A percentile compares a stretch with the other conserved stretches of the same genome.
Conservation (phyloP, 2,113 vertebrate genomes). For the Felis catus region F.catus_Fca126_mat1.0 CM031414.1:33871001-33871500, state of each 20-base stretch:
- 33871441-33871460: not conserved
- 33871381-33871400: not conserved
- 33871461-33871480: not conserved
- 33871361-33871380: not conserved
- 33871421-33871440: not conserved
- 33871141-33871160: not conserved
- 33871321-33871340: not conserved
- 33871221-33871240: not conserved
- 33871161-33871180: not conserved
- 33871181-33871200: not conserved
- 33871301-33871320: not conserved
- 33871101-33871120: not conserved
- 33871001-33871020: not conserved
- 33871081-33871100: not conserved
- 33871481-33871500: not conserved
- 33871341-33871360: not conserved
- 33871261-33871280: not conserved
- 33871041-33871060: constrained; percentile 5
- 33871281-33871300: not conserved
- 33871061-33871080: not conserved
- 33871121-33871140: not conserved
- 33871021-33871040: not conserved
- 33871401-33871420: not conserved
- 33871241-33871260: not conserved
- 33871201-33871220: not conserved